These are phyloP conservation scores for Drosophila lini DNA, from an alignment of 1,140 invertebrate species.

Conservation along the genomic window DNA sequence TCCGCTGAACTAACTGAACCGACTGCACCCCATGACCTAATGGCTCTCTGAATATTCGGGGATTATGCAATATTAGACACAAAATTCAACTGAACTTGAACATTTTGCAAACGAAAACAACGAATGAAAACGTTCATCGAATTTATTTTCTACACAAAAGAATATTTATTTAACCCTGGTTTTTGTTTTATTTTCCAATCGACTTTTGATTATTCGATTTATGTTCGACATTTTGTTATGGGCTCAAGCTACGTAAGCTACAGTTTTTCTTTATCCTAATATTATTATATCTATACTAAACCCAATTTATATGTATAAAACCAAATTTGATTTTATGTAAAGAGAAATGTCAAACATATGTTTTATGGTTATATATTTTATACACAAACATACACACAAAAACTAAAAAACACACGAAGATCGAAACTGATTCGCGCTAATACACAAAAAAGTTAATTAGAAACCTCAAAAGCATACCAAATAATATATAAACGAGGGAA, in stretches of 20 bases:
- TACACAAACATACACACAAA: slow-evolving; percentile 35
- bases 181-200: slow-evolving; percentile 23
- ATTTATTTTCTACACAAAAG: slow-evolving; percentile 51
- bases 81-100: slow-evolving; percentile 38
- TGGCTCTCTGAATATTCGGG: slow-evolving; percentile 26
- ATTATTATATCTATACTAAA: slow-evolving; percentile 54
- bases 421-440: slow-evolving; percentile 49
- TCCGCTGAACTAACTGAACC: slow-evolving; percentile 11
- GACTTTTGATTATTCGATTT: slow-evolving; percentile 26
- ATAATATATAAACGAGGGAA: slow-evolving; percentile 61
- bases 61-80: slow-evolving; percentile 6
- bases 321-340: slow-evolving; percentile 74
- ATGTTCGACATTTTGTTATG: slow-evolving; percentile 62
- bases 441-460: slow-evolving; percentile 47
- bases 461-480: slow-evolving; percentile 72
- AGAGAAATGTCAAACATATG: slow-evolving; percentile 75
- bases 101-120: slow-evolving; percentile 44
- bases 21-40: slow-evolving; percentile 11
- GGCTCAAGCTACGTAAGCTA: slow-evolving; percentile 80
- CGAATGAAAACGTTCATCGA: slow-evolving; percentile 44
- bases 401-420: slow-evolving; percentile 5
- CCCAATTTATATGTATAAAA: slow-evolving; percentile 67
- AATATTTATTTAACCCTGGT: slow-evolving; percentile 36
- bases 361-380: slow-evolving; percentile 72
- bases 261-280: slow-evolving; percentile 56